phyloP scores from a whole-genome alignment of 2,797 vertebrate species.

The Synanceia verrucosa region DNA sequence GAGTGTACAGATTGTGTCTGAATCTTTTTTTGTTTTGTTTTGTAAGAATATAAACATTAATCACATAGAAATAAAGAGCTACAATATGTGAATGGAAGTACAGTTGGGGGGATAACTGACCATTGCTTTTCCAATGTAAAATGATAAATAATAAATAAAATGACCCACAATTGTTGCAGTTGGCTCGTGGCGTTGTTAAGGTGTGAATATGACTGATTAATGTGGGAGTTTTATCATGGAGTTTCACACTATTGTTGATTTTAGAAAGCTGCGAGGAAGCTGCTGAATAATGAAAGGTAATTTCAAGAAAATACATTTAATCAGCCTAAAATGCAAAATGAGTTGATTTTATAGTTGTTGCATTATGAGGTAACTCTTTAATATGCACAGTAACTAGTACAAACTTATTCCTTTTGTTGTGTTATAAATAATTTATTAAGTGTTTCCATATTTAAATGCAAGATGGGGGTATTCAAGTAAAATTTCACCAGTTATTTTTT shows the following conservation, averaged over 20 bases:
- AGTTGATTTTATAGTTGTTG: background rate
- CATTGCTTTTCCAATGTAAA: constrained; percentile 84
- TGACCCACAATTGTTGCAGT: constrained; percentile 59
- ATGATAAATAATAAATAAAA: constrained; percentile 80
- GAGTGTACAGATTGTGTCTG: constrained; percentile 72
- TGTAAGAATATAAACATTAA: constrained; percentile 82
- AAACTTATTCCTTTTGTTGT: background rate
- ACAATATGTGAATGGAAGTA: constrained; percentile 80
- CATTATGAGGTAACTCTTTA: background rate
- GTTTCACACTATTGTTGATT: background rate
- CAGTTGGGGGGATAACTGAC: constrained; percentile 71
- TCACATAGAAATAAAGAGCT: constrained; percentile 81
- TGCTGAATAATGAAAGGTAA: background rate
- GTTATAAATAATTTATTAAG: background rate
- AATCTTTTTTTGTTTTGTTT: constrained; percentile 73
- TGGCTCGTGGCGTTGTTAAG: background rate
- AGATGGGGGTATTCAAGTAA: background rate
- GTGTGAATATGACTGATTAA: background rate
- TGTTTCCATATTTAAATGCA: background rate
- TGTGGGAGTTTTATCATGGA: background rate
- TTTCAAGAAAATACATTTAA: background rate
- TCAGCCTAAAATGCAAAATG: background rate
- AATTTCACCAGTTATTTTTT: background rate
- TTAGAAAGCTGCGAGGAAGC: too few species aligned
- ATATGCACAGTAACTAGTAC: background rate